A percentile compares a stretch with the other conserved stretches of the same genome.
Conservation (phyloP, 2,113 vertebrate species). For the Vidua chalybeata region DNA sequence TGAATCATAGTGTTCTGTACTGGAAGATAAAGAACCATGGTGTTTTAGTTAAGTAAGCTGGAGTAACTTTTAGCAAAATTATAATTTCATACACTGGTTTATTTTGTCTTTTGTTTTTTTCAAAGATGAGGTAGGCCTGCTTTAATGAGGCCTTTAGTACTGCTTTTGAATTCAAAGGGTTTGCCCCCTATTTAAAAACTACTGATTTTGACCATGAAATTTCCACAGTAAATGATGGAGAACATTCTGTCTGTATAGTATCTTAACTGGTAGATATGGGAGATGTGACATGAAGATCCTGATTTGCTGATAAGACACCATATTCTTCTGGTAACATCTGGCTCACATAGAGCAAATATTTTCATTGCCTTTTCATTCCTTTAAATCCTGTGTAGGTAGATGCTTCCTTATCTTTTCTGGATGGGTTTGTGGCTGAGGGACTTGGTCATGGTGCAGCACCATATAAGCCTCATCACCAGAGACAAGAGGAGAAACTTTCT, state of each 20-base stretch:
- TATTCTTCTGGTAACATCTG: not conserved
- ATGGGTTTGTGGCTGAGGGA: conserved; percentile 93
- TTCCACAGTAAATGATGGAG: not conserved
- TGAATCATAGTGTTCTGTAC: not conserved
- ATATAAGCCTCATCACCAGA: conserved; percentile 93
- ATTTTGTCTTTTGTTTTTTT: not conserved
- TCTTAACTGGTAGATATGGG: not conserved
- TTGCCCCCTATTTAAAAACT: not conserved
- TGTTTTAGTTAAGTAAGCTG: not conserved
- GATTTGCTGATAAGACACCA: not conserved
- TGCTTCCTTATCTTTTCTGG: conserved; percentile 95
- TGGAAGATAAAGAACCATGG: not conserved
- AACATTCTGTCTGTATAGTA: not conserved
- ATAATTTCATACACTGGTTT: not conserved
- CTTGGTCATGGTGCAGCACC: conserved; percentile 87
- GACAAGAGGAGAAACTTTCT: conserved; percentile 88
- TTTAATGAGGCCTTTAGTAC: not conserved
- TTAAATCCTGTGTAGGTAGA: conserved; percentile 81
- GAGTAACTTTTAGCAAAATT: not conserved
- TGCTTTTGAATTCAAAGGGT: not conserved
- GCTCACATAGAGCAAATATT: not conserved
- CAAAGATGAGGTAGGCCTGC: not conserved
- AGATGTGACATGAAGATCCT: not conserved
- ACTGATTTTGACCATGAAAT: not conserved
- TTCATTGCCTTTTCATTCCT: not conserved